Conservation (phyloP, 2,797 vertebrate species). For the Enteromius unitaeniatus region DNA sequence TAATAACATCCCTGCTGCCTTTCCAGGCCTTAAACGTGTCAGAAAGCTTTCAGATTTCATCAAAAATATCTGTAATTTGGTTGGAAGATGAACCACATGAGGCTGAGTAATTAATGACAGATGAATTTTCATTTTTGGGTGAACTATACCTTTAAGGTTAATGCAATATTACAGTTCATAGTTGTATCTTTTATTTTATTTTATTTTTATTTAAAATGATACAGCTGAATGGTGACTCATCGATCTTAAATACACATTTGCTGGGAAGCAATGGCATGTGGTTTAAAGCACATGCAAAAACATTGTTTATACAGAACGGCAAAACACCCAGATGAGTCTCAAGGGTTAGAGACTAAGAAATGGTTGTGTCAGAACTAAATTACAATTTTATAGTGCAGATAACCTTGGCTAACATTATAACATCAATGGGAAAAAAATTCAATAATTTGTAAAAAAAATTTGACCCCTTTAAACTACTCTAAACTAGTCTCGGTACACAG, state of each 20-base stretch:
- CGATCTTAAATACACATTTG: not conserved
- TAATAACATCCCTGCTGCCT: no score
- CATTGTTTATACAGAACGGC: not conserved
- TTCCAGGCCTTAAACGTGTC: not conserved
- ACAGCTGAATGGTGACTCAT: not conserved
- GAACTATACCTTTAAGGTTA: not conserved
- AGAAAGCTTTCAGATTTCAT: not conserved
- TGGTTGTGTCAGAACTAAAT: not conserved
- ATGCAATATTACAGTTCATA: not conserved
- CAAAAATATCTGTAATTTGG: not conserved
- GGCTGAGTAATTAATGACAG: not conserved
- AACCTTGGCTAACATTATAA: constrained; percentile 1
- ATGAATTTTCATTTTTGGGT: not conserved
- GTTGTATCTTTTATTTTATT: not conserved
- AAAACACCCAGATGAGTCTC: not conserved
- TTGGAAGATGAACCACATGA: not conserved
- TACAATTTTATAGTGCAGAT: not conserved
- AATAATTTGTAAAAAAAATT: not conserved
- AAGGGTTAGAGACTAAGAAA: not conserved
- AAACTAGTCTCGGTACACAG: constrained; percentile 22
- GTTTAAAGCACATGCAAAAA: not conserved
- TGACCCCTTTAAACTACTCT: not conserved
- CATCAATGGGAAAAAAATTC: not conserved
- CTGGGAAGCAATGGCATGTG: not conserved
- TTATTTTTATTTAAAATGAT: not conserved